Evolutionary conservation across 2,113 vertebrate genomes (phyloP).

Genomic region (Cinclus mexicanus): DNA sequence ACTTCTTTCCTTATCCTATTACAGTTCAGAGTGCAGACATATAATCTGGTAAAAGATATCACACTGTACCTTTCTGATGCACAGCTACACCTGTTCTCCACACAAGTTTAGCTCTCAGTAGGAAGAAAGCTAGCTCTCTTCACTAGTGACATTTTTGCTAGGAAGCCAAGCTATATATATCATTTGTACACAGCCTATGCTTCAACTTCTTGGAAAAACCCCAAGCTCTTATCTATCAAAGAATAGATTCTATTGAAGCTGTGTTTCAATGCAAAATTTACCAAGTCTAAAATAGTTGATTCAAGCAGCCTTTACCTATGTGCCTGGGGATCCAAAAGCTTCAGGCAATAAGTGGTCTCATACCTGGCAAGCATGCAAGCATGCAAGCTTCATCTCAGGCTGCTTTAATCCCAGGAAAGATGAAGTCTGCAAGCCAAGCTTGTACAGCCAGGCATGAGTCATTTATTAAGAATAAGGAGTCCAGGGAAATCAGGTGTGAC

Average conservation of each 20-base stretch:
- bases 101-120: neutral
- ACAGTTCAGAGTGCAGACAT: neutral
- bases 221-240: neutral
- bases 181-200: neutral
- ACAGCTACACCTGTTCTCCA: neutral
- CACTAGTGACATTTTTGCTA: neutral
- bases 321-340: neutral
- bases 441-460: neutral
- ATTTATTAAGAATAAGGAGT: neutral
- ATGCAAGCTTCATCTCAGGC: neutral
- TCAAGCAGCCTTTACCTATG: neutral
- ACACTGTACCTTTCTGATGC: neutral
- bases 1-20: neutral
- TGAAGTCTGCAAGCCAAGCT: neutral
- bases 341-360: neutral
- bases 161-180: neutral
- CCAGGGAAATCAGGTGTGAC: conserved; percentile 26
- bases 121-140: neutral
- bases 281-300: neutral
- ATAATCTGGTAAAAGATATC: neutral
- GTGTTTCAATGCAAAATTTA: neutral
- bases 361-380: neutral
- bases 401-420: conserved; percentile 14
- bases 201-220: neutral
- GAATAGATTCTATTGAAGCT: neutral